Evolutionary conservation across 2,797 vertebrate species (phyloP).

Genomic region (Spinus pinus): DNA sequence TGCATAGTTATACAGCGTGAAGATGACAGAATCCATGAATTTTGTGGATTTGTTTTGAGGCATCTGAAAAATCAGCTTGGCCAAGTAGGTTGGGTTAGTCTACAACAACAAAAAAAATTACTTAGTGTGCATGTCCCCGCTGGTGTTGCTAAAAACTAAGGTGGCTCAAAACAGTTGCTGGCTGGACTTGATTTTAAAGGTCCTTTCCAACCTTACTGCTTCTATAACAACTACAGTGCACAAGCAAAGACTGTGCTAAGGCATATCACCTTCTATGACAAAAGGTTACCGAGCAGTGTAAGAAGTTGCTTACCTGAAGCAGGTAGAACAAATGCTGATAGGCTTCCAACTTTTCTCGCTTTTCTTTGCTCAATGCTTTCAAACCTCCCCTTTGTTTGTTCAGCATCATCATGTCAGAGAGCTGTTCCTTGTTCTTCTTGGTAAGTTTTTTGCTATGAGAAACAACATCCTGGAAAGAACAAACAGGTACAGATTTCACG

Average conservation of each 20-base stretch:
- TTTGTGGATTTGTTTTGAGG: constrained; percentile 98
- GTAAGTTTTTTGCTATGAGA: constrained; percentile 98
- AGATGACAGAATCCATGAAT: constrained; percentile 99
- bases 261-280: not conserved
- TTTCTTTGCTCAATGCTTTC: constrained; percentile 97
- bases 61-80: constrained; percentile 99
- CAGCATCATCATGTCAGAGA: constrained; percentile 98
- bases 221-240: not conserved
- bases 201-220: not conserved
- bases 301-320: constrained; percentile 81
- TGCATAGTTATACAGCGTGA: constrained; percentile 96
- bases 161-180: not conserved
- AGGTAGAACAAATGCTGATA: constrained; percentile 96
- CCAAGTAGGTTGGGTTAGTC: constrained; percentile 96
- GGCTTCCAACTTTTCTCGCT: constrained; percentile 91
- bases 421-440: constrained; percentile 95
- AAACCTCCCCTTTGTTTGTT: constrained; percentile 94
- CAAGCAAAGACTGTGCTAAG: not conserved
- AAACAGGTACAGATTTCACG: not conserved
- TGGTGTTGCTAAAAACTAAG: not conserved
- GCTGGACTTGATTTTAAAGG: not conserved
- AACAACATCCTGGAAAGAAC: constrained; percentile 86
- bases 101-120: constrained; percentile 58
- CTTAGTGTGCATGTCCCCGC: not conserved
- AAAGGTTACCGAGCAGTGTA: not conserved